These are phyloP conservation scores for Crotalus horridus DNA, from an alignment of 2,113 vertebrate genomes.

Conservation along the genomic window DNA sequence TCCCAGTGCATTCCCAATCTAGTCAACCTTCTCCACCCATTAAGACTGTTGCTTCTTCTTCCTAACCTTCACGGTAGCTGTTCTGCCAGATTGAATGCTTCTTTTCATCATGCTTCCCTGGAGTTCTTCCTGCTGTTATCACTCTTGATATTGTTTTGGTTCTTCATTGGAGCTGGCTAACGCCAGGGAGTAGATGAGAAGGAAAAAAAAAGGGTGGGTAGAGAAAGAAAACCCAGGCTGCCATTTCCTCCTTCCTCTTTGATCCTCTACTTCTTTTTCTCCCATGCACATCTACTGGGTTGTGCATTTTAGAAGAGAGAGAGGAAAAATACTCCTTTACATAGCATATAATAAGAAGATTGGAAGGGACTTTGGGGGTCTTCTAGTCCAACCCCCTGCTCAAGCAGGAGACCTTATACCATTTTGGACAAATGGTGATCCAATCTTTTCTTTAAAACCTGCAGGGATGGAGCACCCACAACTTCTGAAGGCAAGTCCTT, in stretches of 20 bases:
- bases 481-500: no score
- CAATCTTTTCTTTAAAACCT: no score
- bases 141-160: neutral
- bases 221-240: neutral
- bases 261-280: neutral
- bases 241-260: neutral
- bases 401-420: no score
- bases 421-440: no score
- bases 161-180: neutral
- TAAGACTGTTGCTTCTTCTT: neutral
- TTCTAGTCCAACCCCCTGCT: no score
- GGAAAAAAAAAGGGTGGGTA: fast-evolving
- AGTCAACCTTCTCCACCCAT: neutral
- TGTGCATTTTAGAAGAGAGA: neutral
- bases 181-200: neutral
- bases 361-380: no score
- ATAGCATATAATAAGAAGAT: no score
- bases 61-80: neutral
- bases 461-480: no score
- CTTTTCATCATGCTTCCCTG: neutral
- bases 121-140: neutral
- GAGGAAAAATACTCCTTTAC: neutral
- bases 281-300: neutral
- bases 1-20: neutral
- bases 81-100: neutral